Percentiles rank a stretch among this genome's conserved stretches.
phyloP scores from a whole-genome alignment of 2,888 invertebrate genomes.

The Pocota personata region DNA sequence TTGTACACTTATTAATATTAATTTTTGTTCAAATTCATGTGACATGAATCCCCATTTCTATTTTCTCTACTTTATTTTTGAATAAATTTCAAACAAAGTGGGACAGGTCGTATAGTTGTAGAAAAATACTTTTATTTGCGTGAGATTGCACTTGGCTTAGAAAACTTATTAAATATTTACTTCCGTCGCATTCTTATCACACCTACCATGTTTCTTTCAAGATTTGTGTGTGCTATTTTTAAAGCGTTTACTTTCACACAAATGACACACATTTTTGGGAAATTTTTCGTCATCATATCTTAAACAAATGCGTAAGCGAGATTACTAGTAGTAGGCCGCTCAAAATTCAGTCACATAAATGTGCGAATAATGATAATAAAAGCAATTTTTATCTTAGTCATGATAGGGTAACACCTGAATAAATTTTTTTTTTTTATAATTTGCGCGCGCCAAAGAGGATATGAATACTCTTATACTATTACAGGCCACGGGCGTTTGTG shows the following conservation, averaged over 20 bases:
- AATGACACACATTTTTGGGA: neutral
- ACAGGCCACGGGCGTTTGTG: too few relatives aligned
- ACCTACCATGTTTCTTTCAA: neutral
- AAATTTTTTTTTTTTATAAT: too few relatives aligned
- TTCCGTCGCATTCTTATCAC: neutral
- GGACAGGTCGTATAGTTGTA: neutral
- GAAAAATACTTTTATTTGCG: neutral
- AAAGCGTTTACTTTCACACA: neutral
- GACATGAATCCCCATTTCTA: neutral
- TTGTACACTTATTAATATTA: too few relatives aligned
- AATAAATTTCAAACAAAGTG: neutral
- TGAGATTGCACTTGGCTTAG: neutral
- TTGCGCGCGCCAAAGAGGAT: too few relatives aligned
- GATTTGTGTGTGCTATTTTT: neutral
- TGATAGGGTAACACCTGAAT: neutral
- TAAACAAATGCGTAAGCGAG: neutral
- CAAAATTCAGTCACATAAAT: neutral
- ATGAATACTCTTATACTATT: too few relatives aligned
- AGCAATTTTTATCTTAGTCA: neutral
- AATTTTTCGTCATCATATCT: neutral
- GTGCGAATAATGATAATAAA: neutral
- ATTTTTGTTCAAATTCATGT: neutral
- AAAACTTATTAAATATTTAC: neutral
- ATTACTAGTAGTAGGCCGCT: neutral
- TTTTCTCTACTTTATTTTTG: neutral